Evolutionary conservation across 2,113 vertebrate species (phyloP), one percentile per base, ranked within the genome.

Genomic region (Taxidea taxus): DNA sequence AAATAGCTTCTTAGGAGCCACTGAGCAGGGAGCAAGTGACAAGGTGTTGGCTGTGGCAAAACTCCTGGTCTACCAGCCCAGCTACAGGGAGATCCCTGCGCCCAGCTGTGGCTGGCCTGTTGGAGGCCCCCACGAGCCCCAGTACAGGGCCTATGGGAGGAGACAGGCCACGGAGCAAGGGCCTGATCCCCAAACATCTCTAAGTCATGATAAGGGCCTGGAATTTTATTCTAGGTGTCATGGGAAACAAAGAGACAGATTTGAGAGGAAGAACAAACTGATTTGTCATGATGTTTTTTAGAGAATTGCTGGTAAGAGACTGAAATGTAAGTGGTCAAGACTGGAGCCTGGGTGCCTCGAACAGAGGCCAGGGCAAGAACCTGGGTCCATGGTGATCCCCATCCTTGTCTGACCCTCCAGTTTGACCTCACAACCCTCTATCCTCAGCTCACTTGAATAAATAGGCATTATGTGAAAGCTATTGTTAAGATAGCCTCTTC

Each of bases 21-120:
- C 25, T 68, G n/a, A 51, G 6, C n/a, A n/a, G 25, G 15, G 31
- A 4, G 13, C 2, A 10, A 23, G 51, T 15, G 9, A n/a, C 7
- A n/a, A 7, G 2, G 34, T 12, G 54, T 27, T 27, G 18, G 39
- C 34, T 34, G 6, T 47, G 29, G 9, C 44, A 60, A 81, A 34
- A 58, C 12, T 7, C 39, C 29, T 7, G 4, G 2, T 75, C 15
- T 51, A 31, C 31, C 62, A 44, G 5, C 18, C 12, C 13, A 68
- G n/a, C 4, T 8, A n/a, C 0, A 6, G 42, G 15, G 15, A 1
- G 14, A 25, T 42, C 56, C 8, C 39, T 2, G 12, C 58, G 34
- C 11, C 10, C 34, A 27, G 11, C 0, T 10, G 7, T 14, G 6
- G 29, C 27, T 51, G 16, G 25, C 4, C 12, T 89, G 6, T 27